Evolutionary conservation across 1,140 invertebrate genomes (phyloP), one percentile per base, ranked within the genome.

Genomic region (Spodoptera litura): DNA sequence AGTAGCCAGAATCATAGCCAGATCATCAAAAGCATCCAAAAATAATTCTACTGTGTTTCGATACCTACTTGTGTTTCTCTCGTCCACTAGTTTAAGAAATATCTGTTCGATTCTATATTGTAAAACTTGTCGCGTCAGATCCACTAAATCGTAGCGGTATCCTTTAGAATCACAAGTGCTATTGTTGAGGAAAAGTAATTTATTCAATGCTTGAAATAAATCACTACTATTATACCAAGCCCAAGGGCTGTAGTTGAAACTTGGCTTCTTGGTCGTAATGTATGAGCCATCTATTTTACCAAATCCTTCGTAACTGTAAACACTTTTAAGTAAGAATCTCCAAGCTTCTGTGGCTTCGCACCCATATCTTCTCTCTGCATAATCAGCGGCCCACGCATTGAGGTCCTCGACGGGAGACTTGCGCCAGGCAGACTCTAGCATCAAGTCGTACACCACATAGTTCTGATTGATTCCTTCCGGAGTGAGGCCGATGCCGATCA

Each of bases 391-490:
- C 98, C 98, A 99, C 20, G 93, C 62, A 8, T 95, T 89, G 4
- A 98, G 89, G 90, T 98, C 94, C 27, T 97, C 90, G 5, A 96
- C 93, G 0, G 97, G 95, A 49, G 94, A 76, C 11, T 92, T 89
- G 44, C 96, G 95, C 96, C 97, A 98, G 2, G 96, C 96, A 84
- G 97, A 96, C 94, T 99, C 98, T 66, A 96, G 95, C 96, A 99
- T 98, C 9, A 99, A 95, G 62, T 99, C 98, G 89, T 99, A 99
- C 66, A 98, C 96, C 0, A 98, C 97, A 87, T 99, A 98, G 94
- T 99, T 99, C 89, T 99, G 98, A 89, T 98, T 96, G 49, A 99
- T 99, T 8, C 98, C 98, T 93, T 99, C 98, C 0, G 97, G 97
- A 13, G 96, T 96, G 3, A 96, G 91, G 1, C 99, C 99, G 10